phyloP scores from a whole-genome alignment of 2,797 vertebrate genomes.

The Sebastes diploproa region DNA sequence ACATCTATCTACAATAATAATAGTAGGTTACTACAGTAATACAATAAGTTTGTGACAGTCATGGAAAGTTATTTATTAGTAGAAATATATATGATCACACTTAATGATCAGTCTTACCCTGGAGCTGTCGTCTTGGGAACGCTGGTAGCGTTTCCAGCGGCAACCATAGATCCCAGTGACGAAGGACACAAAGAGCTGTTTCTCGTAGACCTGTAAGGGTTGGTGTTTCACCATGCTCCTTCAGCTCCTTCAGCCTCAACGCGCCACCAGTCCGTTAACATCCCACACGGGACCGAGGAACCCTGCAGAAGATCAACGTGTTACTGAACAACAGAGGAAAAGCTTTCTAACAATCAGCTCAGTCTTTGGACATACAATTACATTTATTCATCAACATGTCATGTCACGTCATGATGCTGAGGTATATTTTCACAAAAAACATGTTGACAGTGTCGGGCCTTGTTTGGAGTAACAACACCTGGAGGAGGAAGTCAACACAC shows the following conservation, averaged over 20 bases:
- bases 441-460: slow-evolving; percentile 25
- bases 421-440: slow-evolving; percentile 53
- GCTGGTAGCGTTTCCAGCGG: slow-evolving; percentile 99
- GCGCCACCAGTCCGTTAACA: slow-evolving; percentile 78
- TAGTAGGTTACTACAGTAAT: neutral
- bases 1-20: neutral
- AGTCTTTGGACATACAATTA: slow-evolving; percentile 5
- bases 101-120: slow-evolving; percentile 81
- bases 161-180: slow-evolving; percentile 98
- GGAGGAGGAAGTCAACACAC: slow-evolving; percentile 32
- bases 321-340: slow-evolving; percentile 23
- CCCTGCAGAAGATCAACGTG: slow-evolving; percentile 68
- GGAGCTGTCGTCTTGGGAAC: slow-evolving; percentile 95
- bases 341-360: neutral
- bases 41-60: neutral
- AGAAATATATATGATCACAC: neutral
- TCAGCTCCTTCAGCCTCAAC: slow-evolving; percentile 86
- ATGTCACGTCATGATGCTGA: neutral
- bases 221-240: slow-evolving; percentile 99
- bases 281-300: slow-evolving; percentile 84
- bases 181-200: slow-evolving; percentile 95
- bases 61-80: neutral
- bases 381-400: neutral
- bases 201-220: slow-evolving; percentile 98
- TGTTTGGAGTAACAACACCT: slow-evolving; percentile 59